phyloP scores from a whole-genome alignment of 2,797 vertebrate genomes.

The Lophius americanus region DNA sequence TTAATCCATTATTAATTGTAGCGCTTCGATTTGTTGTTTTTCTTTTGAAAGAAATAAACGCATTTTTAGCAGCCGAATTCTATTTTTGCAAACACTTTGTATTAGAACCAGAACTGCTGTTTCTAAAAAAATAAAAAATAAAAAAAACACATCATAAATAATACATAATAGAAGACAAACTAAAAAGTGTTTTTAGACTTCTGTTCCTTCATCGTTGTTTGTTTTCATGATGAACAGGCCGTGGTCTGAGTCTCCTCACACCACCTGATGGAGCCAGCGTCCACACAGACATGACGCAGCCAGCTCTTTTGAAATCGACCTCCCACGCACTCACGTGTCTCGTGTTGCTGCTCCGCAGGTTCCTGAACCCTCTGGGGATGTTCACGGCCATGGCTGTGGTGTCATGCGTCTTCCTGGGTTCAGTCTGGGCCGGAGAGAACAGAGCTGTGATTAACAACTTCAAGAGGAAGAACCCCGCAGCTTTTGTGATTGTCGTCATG shows the following conservation, averaged over 20 bases:
- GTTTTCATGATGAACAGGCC: neutral
- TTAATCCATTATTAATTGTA: neutral
- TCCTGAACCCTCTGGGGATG: constrained; percentile 91
- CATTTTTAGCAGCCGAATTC: neutral
- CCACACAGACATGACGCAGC: constrained; percentile 7
- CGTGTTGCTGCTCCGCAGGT: constrained; percentile 76
- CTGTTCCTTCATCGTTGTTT: neutral
- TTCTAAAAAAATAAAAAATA: too few relatives aligned
- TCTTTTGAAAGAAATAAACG: too few relatives aligned
- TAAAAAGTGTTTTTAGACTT: neutral
- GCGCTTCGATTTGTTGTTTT: neutral
- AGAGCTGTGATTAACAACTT: constrained; percentile 85
- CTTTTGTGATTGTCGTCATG: constrained; percentile 86
- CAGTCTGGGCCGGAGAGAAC: constrained; percentile 90
- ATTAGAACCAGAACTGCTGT: too few relatives aligned
- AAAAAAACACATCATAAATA: too few relatives aligned
- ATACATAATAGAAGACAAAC: neutral
- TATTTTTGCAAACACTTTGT: too few relatives aligned
- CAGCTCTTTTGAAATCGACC: neutral
- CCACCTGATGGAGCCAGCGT: constrained; percentile 66
- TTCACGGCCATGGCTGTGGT: constrained; percentile 88
- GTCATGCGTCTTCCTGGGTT: constrained; percentile 85
- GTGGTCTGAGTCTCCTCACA: neutral
- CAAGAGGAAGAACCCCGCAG: constrained; percentile 89
- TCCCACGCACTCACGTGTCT: neutral